Conservation (phyloP, 2,888 invertebrate genomes). For the Erebia palarica region DNA sequence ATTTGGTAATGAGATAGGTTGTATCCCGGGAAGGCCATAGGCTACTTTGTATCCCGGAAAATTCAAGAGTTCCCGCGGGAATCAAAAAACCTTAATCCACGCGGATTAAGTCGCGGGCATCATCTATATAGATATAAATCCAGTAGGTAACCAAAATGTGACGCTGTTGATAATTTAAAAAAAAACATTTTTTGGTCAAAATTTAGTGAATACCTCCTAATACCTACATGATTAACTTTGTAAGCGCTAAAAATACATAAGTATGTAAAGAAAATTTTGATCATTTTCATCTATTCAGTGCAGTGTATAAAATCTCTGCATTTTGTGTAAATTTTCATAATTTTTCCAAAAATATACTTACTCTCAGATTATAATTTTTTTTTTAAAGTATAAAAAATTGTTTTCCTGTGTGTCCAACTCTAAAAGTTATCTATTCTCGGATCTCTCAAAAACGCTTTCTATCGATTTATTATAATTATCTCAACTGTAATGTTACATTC, state of each 20-base stretch:
- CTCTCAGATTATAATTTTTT: constrained; percentile 11
- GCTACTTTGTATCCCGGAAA: too few species aligned
- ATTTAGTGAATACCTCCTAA: too few species aligned
- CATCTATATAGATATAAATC: too few species aligned
- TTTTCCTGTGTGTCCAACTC: constrained; percentile 10
- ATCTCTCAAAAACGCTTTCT: constrained; percentile 69
- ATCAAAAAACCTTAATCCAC: too few species aligned
- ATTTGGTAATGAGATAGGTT: too few species aligned
- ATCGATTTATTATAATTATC: constrained; percentile 61
- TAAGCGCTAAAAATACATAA: neutral
- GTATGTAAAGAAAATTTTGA: too few species aligned
- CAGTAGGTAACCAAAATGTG: too few species aligned
- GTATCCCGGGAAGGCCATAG: too few species aligned
- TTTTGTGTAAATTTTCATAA: constrained; percentile 43
- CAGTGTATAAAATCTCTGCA: constrained; percentile 38
- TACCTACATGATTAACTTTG: neutral
- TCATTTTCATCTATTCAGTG: neutral
- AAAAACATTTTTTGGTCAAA: too few species aligned
- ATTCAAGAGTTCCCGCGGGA: too few species aligned
- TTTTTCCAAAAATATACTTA: constrained; percentile 47
- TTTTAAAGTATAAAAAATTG: neutral
- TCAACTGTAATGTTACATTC: constrained; percentile 77
- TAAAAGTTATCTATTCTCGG: constrained; percentile 40
- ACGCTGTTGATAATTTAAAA: too few species aligned
- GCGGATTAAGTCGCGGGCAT: too few species aligned